Base-by-base conservation (phyloP, 2,888 invertebrate genomes). In the Napeogenes inachia region DNA sequence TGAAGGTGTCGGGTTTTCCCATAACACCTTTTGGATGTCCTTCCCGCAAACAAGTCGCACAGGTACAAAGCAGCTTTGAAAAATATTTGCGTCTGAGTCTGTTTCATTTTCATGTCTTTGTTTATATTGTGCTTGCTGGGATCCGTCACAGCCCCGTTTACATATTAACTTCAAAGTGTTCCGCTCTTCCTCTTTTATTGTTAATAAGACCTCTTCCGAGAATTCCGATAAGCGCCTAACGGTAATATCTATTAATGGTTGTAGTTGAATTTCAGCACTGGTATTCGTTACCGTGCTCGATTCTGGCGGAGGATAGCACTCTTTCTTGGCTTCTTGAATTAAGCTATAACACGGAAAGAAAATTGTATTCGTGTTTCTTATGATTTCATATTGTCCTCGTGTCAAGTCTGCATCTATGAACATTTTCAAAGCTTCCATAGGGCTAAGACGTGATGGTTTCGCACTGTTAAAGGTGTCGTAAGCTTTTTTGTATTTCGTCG, bases 101-200 rank as follows among this genome's bases (percentile, higher is more conserved):
- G 55, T 33, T 10, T 53, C 42, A 62, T 72, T 70, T 45, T 61
- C 13, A 64, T 74, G 71, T 64, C 69, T 73, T 65, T 75, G 73
- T 65, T 78, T 74, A 57, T 60, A 74, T 56, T 73, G 66, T 45
- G 69, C 12, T 63, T 75, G 74, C 33, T 73, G 71, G 5, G 74
- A 75, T 10, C 74, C 74, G 63, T 75, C 75, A 64, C 72, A 75
- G 33, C 73, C 74, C 73, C 75, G 74, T 68, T 77, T 74, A 69
- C 57, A 71, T 35, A 64, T 64, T 12, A 68, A n/a, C 21, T 57
- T 50, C 45, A 64, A 56, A 4, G 47, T 50, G 12, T 59, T 21
- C 8, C 56, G 35, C 45, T 66, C 64, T 57, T 58, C n/a, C 32
- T 57, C 57, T n/a, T 56, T 62, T 38, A 64, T 32, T 42, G 21